Conservation (phyloP, 2,888 invertebrate genomes). For the Keiferia lycopersicella region DNA sequence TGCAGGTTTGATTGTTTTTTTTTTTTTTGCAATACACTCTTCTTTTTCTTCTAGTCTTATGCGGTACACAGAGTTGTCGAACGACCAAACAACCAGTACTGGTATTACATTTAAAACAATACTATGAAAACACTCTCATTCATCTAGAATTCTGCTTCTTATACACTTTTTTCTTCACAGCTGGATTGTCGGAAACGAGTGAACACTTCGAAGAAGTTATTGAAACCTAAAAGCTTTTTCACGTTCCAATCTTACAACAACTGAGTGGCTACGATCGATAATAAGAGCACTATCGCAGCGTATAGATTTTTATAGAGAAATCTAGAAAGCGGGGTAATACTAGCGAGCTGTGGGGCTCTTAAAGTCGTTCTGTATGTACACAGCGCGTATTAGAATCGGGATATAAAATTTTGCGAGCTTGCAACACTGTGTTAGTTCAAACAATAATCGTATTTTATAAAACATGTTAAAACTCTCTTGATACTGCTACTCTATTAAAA, state of each 20-base stretch:
- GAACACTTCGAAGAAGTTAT: not conserved
- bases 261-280: conserved; percentile 2
- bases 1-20: no score
- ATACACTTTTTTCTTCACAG: not conserved
- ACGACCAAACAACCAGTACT: no score
- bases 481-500: no score
- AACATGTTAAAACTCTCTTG: conserved; percentile 51
- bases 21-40: no score
- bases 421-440: conserved; percentile 38
- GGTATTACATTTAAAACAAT: not conserved
- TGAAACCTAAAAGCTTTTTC: conserved; percentile 15
- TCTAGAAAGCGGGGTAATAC: not conserved
- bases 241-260: conserved; percentile 11
- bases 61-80: no score
- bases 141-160: not conserved
- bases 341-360: not conserved
- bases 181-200: not conserved
- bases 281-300: conserved; percentile 4
- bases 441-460: conserved; percentile 52
- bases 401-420: conserved; percentile 57
- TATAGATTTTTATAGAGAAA: conserved; percentile 12
- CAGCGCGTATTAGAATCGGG: conserved; percentile 34
- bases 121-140: not conserved
- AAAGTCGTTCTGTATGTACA: conserved; percentile 16
- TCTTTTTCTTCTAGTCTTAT: no score